A percentile compares a stretch with the other conserved stretches of the same genome.
Evolutionary conservation across 2,888 invertebrate genomes (phyloP).

Genomic region (Drosophila testacea): DNA sequence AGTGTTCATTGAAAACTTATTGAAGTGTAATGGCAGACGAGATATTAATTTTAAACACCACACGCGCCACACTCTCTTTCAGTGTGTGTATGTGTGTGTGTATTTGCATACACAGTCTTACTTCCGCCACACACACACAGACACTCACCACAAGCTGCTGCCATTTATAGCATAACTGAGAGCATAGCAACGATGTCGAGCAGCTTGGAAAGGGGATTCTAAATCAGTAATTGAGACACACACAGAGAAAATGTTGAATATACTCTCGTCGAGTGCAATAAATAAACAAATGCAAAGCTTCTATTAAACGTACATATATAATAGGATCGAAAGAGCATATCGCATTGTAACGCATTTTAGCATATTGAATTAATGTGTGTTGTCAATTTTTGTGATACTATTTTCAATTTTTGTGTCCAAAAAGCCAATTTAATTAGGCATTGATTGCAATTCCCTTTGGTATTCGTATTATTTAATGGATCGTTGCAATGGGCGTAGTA

Average conservation of each 20-base stretch:
- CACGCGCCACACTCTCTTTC: conserved; percentile 9
- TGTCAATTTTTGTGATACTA: conserved; percentile 23
- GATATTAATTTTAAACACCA: conserved; percentile 71
- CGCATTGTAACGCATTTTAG: not conserved
- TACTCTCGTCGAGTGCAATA: conserved; percentile 31
- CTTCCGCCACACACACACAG: not conserved
- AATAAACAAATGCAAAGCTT: conserved; percentile 40
- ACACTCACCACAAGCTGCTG: conserved; percentile 24
- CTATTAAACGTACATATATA: not conserved
- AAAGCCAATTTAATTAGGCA: conserved; percentile 66
- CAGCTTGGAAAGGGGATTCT: conserved; percentile 30
- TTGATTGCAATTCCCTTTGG: conserved; percentile 47
- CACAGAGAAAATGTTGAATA: conserved; percentile 10
- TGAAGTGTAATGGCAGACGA: conserved; percentile 68
- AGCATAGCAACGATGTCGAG: conserved; percentile 29
- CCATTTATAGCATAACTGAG: conserved; percentile 47
- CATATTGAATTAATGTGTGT: conserved; percentile 26
- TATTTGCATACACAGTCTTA: conserved; percentile 43
- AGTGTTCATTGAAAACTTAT: conserved; percentile 77
- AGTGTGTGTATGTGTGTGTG: conserved; percentile 9
- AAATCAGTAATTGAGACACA: conserved; percentile 47
- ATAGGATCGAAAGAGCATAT: conserved; percentile 7
- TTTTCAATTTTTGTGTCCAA: conserved; percentile 45
- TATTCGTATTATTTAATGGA: conserved; percentile 33
- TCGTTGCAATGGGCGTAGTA: conserved; percentile 20